Evolutionary conservation across 2,888 invertebrate genomes (phyloP), one percentile per base, ranked within the genome.

Genomic region (Lamproptera curius): DNA sequence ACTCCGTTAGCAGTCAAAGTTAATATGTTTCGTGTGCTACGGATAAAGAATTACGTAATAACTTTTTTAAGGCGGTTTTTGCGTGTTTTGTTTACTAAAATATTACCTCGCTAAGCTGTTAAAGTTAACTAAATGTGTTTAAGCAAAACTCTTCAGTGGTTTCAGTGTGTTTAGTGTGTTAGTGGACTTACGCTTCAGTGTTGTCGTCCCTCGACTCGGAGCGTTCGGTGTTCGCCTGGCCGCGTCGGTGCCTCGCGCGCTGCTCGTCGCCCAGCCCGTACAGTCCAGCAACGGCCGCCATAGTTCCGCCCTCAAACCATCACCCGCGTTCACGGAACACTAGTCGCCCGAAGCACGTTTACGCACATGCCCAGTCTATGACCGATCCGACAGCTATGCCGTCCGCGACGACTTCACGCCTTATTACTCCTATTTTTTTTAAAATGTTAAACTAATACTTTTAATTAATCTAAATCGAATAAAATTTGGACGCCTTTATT

Each of bases 241-340:
- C 89, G 61, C 84, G 82, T 58, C 88, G 84, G 62, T 88, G 84
- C 40, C 87, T 64, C 49, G 84, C 78, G 40, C 93, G 90, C 70
- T 89, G 88, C 73, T 94, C 94, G 79, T 94, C 94, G 70, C 93
- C 93, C 70, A 94, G 90, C 65, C 94, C 93, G 75, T 94, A 94
- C 51, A 94, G 91, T 70, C 94, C 94, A 65, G 94, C 93, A 73
- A 94, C 93, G 59, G 93, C 93, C 70, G 93, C 94, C 93, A 93
- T 94, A 47, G 56, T 74, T 67, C 61, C 58, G 16, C 53, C 58
- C 54, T 66, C 63, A 70, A 76, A 69, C 74, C 65, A 58, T 62
- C 46, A 59, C 57, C 67, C 54, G 54, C 60, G 55, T 59, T 68
- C 59, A 67, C 66, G 66, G 20, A 3, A 20, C 6, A 20, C 3